Percentiles rank a stretch among this genome's conserved stretches.
Conservation (phyloP, 2,797 vertebrate species). For the Orientallactaga sibirica region DNA sequence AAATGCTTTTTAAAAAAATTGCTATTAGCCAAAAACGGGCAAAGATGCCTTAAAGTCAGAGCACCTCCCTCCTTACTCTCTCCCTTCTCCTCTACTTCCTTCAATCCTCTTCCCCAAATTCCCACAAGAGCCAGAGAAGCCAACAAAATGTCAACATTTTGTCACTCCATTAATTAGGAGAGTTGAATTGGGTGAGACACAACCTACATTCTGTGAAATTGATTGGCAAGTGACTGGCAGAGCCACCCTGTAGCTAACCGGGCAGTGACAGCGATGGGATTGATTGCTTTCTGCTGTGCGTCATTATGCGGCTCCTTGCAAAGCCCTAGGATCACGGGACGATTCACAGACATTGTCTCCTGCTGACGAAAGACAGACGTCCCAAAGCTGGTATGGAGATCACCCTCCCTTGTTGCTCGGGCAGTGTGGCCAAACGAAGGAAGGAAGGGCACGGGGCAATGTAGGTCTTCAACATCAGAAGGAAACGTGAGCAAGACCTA, state of each 20-base stretch:
- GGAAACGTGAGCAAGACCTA: constrained; percentile 24
- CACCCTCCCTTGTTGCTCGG: background rate
- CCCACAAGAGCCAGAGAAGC: constrained; percentile 70
- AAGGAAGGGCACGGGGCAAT: background rate
- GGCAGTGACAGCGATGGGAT: constrained; percentile 70
- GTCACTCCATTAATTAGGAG: constrained; percentile 82
- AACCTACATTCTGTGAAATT: constrained; percentile 77
- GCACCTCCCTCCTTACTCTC: background rate
- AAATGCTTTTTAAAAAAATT: constrained; percentile 22
- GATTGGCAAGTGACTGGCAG: constrained; percentile 81
- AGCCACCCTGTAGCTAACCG: constrained; percentile 72
- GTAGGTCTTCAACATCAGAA: background rate
- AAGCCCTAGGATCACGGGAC: background rate
- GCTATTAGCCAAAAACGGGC: constrained; percentile 39
- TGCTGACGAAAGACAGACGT: background rate
- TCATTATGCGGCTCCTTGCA: constrained; percentile 35
- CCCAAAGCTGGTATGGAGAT: background rate
- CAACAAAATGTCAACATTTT: constrained; percentile 82
- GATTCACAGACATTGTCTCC: background rate
- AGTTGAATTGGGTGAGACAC: constrained; percentile 73
- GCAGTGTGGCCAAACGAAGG: background rate
- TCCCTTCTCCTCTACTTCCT: constrained; percentile 52
- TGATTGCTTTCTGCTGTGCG: constrained; percentile 61
- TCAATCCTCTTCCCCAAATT: constrained; percentile 54
- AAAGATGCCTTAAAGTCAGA: constrained; percentile 13